Percentiles rank a stretch among this genome's conserved stretches.
These are phyloP conservation scores for Gasterosteus aculeatus DNA, from an alignment of 2,113 vertebrate species.

Conservation along the genomic window DNA sequence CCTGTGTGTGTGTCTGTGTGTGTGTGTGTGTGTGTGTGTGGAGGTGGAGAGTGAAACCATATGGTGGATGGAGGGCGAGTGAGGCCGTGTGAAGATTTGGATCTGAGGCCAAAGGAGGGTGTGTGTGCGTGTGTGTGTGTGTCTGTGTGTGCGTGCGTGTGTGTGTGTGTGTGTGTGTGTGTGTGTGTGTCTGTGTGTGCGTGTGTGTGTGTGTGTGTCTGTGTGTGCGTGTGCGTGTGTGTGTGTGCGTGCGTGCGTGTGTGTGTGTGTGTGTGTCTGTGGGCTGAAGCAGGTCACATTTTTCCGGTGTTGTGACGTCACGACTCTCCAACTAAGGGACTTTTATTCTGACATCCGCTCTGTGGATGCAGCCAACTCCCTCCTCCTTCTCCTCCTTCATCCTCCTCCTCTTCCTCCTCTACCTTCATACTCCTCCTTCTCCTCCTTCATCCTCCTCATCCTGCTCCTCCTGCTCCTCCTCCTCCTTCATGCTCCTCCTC, in stretches of 20 bases:
- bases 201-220: conserved; percentile 4
- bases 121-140: background rate
- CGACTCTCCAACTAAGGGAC: conserved; percentile 55
- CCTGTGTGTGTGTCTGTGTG: conserved; percentile 31
- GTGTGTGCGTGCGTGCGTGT: conserved; percentile 34
- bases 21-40: conserved; percentile 17
- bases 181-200: conserved; percentile 1
- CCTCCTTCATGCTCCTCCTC: no score
- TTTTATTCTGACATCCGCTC: conserved; percentile 71
- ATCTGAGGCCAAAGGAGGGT: conserved; percentile 21
- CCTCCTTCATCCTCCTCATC: background rate
- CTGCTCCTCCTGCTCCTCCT: background rate
- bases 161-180: background rate
- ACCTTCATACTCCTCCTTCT: background rate
- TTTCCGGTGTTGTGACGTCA: conserved; percentile 63
- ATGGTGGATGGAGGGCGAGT: conserved; percentile 59
- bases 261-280: conserved; percentile 16
- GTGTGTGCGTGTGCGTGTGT: conserved; percentile 7
- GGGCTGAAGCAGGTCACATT: conserved; percentile 64
- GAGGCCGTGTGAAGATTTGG: conserved; percentile 70
- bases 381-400: background rate
- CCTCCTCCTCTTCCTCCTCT: background rate
- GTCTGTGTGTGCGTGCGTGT: background rate
- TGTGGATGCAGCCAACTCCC: conserved; percentile 40
- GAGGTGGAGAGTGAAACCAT: conserved; percentile 70